Percentiles rank a stretch among this genome's conserved stretches.
These are phyloP conservation scores for Trypoxylon attenuatum DNA, from an alignment of 2,888 invertebrate species.

Conservation along the genomic window DNA sequence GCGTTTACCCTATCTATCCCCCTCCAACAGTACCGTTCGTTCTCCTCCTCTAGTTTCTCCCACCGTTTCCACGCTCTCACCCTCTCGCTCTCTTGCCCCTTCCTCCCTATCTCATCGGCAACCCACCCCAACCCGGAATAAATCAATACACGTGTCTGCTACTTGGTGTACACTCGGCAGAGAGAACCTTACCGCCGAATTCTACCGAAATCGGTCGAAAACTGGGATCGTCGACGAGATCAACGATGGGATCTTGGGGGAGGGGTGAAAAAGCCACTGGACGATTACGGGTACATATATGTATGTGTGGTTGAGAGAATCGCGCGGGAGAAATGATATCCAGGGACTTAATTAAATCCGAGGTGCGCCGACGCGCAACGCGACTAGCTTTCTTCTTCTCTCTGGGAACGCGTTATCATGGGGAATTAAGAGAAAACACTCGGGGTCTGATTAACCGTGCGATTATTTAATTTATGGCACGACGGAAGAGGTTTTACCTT, in stretches of 20 bases:
- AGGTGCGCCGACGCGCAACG: background rate
- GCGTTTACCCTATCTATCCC: slow-evolving; percentile 8
- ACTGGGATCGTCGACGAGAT: slow-evolving; percentile 5
- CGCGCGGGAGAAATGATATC: background rate
- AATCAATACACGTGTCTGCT: slow-evolving; percentile 75
- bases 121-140: slow-evolving; percentile 66
- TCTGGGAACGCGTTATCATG: background rate
- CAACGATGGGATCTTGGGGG: too few species aligned
- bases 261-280: background rate
- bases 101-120: slow-evolving; percentile 34
- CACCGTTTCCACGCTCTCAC: slow-evolving; percentile 11
- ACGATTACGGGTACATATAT: background rate
- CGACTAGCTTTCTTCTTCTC: background rate
- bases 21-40: slow-evolving; percentile 10
- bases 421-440: slow-evolving; percentile 3
- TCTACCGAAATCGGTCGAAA: slow-evolving; percentile 44
- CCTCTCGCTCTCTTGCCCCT: slow-evolving; percentile 6
- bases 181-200: slow-evolving; percentile 30
- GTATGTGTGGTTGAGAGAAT: background rate
- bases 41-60: slow-evolving; percentile 18
- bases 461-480: slow-evolving; percentile 20
- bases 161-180: slow-evolving; percentile 58
- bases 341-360: slow-evolving; percentile 16
- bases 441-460: slow-evolving; percentile 1
- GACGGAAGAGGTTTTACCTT: too few species aligned